Evolutionary conservation across 2,113 vertebrate species (phyloP), one percentile per base, ranked within the genome.

Genomic region (Psophia crepitans): DNA sequence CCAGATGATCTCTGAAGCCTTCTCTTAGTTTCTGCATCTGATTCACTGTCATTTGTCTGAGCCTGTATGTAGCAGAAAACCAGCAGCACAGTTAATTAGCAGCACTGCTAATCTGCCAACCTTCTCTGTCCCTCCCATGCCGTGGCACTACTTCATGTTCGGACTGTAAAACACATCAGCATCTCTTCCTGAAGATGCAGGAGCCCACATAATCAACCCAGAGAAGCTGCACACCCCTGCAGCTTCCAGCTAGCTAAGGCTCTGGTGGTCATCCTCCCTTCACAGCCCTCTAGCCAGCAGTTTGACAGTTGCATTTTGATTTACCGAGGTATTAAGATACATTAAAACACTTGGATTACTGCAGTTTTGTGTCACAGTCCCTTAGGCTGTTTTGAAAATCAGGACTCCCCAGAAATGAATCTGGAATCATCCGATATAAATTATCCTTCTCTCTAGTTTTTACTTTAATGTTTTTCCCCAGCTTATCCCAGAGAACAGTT

Each of bases 1-100:
- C 98, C 99, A 2, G 99, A 99, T 0, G 99, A 99, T 27, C 98
- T 98, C 95, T 99, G 98, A 6, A 98, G 98, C 96, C 99, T 99
- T 73, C 99, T 98, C 97, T 99, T 99, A 32, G 99, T 99, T 86
- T 99, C 99, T 12, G 98, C 98, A 58, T 99, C 99, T 2, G 99
- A 99, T 85, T 99, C 99, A 21, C 99, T 99, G 89, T 99, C 99
- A 51, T 99, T 99, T 66, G 99, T 98, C 94, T 98, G 99, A 80
- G 99, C 98, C 99, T 99, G 96, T 54, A 82, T 28, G 24, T 54
- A 41, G 51, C 83, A 56, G 53, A 71, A 87, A 60, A 80, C 66
- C 18, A 95, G n/a, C 46, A 96, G 28, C 5, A 48, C 26, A 70
- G 46, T 95, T 46, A 81, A 26, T 95, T 46, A 81, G 22, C 37